phyloP scores from a whole-genome alignment of 2,797 vertebrate genomes.

The Avahi laniger region DNA sequence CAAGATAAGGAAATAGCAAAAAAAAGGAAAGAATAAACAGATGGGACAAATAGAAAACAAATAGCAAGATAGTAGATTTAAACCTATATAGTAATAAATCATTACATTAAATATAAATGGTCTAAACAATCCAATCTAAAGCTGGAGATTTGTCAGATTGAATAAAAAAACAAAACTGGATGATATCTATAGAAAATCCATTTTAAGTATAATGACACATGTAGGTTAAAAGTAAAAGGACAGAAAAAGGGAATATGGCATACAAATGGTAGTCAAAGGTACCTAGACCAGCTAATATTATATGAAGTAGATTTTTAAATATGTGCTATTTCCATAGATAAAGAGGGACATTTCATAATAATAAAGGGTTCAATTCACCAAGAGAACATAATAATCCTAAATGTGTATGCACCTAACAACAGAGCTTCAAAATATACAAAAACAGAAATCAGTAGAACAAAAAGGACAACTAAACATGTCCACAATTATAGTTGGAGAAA shows the following conservation, averaged over 20 bases:
- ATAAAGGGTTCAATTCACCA: background rate
- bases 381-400: background rate
- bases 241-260: background rate
- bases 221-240: background rate
- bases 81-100: background rate
- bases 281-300: background rate
- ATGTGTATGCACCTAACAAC: background rate
- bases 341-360: background rate
- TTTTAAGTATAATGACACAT: conserved; percentile 28
- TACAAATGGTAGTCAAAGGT: background rate
- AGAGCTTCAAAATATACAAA: background rate
- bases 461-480: background rate
- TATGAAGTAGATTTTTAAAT: background rate
- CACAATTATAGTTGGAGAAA: background rate
- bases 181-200: background rate
- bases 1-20: background rate
- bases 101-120: background rate
- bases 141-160: background rate
- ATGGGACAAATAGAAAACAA: background rate
- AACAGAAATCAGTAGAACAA: background rate
- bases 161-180: background rate
- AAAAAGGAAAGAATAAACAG: background rate
- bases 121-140: background rate
- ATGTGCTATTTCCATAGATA: background rate
- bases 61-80: background rate